phyloP scores from a whole-genome alignment of 2,888 invertebrate species.

The Aromia moschata region DNA sequence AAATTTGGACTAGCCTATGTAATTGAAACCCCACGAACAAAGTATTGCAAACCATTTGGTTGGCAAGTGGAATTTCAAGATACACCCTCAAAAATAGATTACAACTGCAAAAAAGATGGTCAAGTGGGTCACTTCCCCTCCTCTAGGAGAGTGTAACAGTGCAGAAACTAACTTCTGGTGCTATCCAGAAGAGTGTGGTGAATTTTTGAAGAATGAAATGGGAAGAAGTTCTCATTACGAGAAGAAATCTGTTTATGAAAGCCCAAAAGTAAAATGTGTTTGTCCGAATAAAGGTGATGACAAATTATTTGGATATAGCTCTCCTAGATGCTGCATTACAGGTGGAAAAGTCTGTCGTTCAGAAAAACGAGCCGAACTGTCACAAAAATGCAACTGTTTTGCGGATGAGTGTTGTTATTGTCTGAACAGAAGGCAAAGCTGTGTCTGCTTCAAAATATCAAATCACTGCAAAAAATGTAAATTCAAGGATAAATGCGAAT shows the following conservation, averaged over 20 bases:
- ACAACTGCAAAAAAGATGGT: slow-evolving; percentile 55
- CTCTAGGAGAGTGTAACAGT: slow-evolving; percentile 37
- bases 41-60: slow-evolving; percentile 51
- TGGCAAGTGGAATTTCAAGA: slow-evolving; percentile 60
- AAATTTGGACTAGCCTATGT: slow-evolving; percentile 59
- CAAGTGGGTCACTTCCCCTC: slow-evolving; percentile 56
- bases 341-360: not conserved
- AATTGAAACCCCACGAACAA: slow-evolving; percentile 51
- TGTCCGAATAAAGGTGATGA: no score
- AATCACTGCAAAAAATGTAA: not conserved
- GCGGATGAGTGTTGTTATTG: not conserved
- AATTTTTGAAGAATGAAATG: slow-evolving; percentile 3
- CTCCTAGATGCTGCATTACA: not conserved
- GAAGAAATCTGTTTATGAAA: not conserved
- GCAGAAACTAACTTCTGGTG: slow-evolving; percentile 8
- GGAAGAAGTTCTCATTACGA: not conserved
- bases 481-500: not conserved
- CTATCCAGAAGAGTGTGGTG: slow-evolving; percentile 18
- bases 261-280: not conserved
- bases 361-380: not conserved
- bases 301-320: not conserved
- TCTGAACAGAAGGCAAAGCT: not conserved
- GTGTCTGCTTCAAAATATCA: not conserved
- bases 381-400: not conserved
- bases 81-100: slow-evolving; percentile 55